Evolutionary conservation across 2,888 invertebrate species (phyloP), one percentile per base, ranked within the genome.

Genomic region (Ectemnius continuus): DNA sequence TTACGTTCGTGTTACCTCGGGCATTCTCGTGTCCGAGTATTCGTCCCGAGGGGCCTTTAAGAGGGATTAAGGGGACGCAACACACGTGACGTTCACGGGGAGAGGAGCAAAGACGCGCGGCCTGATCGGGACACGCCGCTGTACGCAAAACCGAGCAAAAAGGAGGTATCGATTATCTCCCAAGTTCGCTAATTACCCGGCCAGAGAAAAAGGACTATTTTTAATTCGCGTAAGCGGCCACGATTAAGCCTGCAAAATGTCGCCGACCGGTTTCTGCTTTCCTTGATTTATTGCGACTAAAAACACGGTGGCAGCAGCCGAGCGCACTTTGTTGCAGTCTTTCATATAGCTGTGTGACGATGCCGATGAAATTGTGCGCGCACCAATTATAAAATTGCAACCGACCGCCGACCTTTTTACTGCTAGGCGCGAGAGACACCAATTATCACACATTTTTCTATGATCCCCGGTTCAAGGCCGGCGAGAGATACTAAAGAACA

Each of bases 1-100:
- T 85, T 84, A 80, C 77, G 78, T 84, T 81, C 84, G 84, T 78
- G 81, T 81, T 82, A 72, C 82, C 78, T 82, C 80, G 79, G 83
- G 76, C 66, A 82, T 81, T 73, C 82, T 83, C 83, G 82, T 80
- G 81, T 78, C 78, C 75, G 79, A 75, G 79, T 83, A 80, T 83
- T 83, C 80, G 76, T 83, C 79, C 83, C 83, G 76, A 83, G 79
- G 68, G 81, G 80, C 80, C 84, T 78, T 76, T 68, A 70, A 82
- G 73, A 78, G 76, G 80, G 80, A 82, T 76, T 80, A 80, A 84
- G 80, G 78, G 73, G 84, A 78, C 76, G 76, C 36, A 36, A 36
- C 80, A 76, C 70, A 75, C 70, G 82, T 82, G 75, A 83, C 84
- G 78, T 58, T 81, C 70, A 61, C 75, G 56, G 72, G 75, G 75